A percentile compares a stretch with the other conserved stretches of the same genome.
Conservation (phyloP, 2,797 vertebrate genomes). For the Karalla daura region DNA sequence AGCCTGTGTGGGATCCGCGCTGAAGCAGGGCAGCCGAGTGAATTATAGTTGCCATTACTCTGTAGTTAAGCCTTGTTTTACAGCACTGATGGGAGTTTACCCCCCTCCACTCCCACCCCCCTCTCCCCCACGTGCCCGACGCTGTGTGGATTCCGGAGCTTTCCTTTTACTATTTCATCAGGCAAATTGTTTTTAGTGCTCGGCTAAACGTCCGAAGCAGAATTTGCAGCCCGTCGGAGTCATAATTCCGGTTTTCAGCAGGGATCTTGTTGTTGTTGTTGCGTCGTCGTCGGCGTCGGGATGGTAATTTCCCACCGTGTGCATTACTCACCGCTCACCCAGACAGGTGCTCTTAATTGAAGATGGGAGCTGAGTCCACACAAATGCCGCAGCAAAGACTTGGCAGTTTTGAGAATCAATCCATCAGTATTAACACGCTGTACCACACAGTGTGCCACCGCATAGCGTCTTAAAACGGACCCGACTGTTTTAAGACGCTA, state of each 20-base stretch:
- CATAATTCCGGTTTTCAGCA: slow-evolving; percentile 22
- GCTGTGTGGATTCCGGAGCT: slow-evolving; percentile 25
- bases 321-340: slow-evolving; percentile 23
- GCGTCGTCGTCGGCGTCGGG: too few species aligned
- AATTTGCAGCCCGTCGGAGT: background rate
- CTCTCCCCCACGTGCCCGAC: slow-evolving; percentile 30
- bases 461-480: too few species aligned
- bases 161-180: slow-evolving; percentile 23
- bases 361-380: slow-evolving; percentile 6
- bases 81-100: slow-evolving; percentile 37
- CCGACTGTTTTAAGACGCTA: too few species aligned
- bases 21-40: slow-evolving; percentile 36
- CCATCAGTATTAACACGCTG: background rate
- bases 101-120: too few species aligned
- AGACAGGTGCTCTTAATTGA: slow-evolving; percentile 37
- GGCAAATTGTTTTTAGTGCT: slow-evolving; percentile 7
- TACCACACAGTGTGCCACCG: background rate
- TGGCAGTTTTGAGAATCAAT: background rate
- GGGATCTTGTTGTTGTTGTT: slow-evolving; percentile 14
- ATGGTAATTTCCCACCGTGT: slow-evolving; percentile 30
- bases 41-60: slow-evolving; percentile 58
- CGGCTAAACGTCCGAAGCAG: slow-evolving; percentile 9
- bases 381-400: background rate
- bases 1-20: slow-evolving; percentile 30
- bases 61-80: slow-evolving; percentile 54